Percentiles rank a stretch among this genome's conserved stretches.
phyloP scores from a whole-genome alignment of 2,888 invertebrate genomes.

The Lasiommata megera region DNA sequence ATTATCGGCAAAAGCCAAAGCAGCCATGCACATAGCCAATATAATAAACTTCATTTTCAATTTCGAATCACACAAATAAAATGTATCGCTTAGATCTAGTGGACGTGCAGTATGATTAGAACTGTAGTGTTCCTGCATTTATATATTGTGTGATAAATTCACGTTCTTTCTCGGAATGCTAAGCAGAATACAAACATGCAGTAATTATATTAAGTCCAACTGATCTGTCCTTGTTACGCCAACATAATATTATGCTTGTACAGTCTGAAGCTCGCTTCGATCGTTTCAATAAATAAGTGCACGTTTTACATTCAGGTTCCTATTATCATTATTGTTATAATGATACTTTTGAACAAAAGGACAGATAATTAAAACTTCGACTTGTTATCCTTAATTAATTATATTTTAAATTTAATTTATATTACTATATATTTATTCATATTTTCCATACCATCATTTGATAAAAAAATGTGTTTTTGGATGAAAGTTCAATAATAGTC shows the following conservation, averaged over 20 bases:
- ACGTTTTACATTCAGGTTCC: too few relatives aligned
- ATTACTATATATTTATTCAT: too few relatives aligned
- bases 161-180: constrained; percentile 33
- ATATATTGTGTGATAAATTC: constrained; percentile 22
- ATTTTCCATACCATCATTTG: too few relatives aligned
- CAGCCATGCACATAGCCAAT: constrained; percentile 44
- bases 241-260: background rate
- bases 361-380: background rate
- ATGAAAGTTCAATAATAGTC: too few relatives aligned
- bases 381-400: background rate
- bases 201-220: constrained; percentile 28
- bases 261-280: background rate
- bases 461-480: too few relatives aligned
- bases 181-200: constrained; percentile 29
- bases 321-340: background rate
- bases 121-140: constrained; percentile 26
- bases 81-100: constrained; percentile 6
- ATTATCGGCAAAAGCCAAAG: constrained; percentile 51
- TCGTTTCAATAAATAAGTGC: background rate
- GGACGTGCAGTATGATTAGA: constrained; percentile 25
- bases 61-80: background rate
- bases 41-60: constrained; percentile 18
- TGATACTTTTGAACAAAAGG: background rate
- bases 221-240: constrained; percentile 28
- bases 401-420: background rate